A percentile compares a stretch with the other conserved stretches of the same genome.
Conservation (phyloP, 2,113 vertebrate genomes). For the Nibea albiflora region DNA sequence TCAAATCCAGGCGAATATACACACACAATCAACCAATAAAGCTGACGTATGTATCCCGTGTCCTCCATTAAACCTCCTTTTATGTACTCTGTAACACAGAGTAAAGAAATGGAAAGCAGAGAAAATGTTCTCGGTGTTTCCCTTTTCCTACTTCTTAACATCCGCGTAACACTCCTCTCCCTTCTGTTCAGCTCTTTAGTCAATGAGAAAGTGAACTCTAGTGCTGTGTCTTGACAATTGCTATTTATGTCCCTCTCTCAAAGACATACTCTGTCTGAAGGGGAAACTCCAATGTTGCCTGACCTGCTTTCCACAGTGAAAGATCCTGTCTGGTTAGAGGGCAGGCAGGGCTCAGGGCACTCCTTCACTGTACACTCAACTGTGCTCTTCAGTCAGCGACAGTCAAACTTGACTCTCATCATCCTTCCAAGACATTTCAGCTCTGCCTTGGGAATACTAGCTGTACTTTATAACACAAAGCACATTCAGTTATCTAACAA, state of each 20-base stretch:
- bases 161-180: slow-evolving; percentile 14
- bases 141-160: background rate
- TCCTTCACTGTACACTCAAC: slow-evolving; percentile 46
- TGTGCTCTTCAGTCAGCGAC: slow-evolving; percentile 30
- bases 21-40: background rate
- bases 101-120: background rate
- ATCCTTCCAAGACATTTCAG: slow-evolving; percentile 34
- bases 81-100: background rate
- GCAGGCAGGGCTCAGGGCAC: slow-evolving; percentile 27
- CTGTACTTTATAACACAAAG: slow-evolving; percentile 28
- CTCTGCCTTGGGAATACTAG: slow-evolving; percentile 33
- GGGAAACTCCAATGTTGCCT: slow-evolving; percentile 71
- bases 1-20: slow-evolving; percentile 10
- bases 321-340: slow-evolving; percentile 56
- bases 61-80: background rate
- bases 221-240: slow-evolving; percentile 51
- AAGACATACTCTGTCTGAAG: slow-evolving; percentile 56
- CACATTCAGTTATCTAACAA: slow-evolving; percentile 38
- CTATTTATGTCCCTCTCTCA: slow-evolving; percentile 63
- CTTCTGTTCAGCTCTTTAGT: slow-evolving; percentile 28
- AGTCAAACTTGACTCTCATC: slow-evolving; percentile 28
- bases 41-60: background rate
- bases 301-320: slow-evolving; percentile 66
- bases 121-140: background rate
- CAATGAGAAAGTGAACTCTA: slow-evolving; percentile 54